Base-by-base conservation (phyloP, 2,113 vertebrate species). In the Urocolius indicus region DNA sequence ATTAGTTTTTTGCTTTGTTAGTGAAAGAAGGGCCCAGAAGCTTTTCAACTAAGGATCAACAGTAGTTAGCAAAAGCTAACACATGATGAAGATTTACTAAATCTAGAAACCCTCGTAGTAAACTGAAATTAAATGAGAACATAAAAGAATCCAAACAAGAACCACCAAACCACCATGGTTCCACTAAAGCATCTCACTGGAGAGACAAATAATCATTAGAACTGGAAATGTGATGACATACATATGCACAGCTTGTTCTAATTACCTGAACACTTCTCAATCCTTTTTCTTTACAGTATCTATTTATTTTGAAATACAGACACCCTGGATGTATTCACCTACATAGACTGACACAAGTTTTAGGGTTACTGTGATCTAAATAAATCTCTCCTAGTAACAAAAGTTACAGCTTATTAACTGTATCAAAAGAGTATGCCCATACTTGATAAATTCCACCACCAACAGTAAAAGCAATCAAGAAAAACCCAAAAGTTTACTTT, bases 91-190 rank as follows among this genome's bases (percentile, higher is more conserved):
- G 61, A 86, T 51, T 85, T 91, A 80, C 59, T 59, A 74, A 63
- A 77, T 55, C 63, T 54, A 84, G 29, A 36, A 93, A 67, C 68
- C 61, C 49, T 29, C 18, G 45, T 0, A 80, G 26, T 52, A 93
- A 66, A 83, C 21, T n/a, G 16, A 91, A 94, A 85, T 88, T 91
- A 94, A 66, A 66, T 43, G 23, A 93, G 46, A 87, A 63, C 29
- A 36, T 32, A 75, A 71, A 74, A 16, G 55, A 73, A 63, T 61
- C 16, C 30, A 77, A 90, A 82, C 20, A 94, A 81, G 22, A 73
- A 67, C 73, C 84, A 91, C 6, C 46, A 74, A 89, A 79, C 29
- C 26, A 89, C 34, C 4, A n/a, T 0, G 3, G 27, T 81, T 87
- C 49, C 58, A 94, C 49, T 17, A n/a, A 75, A 75, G 45, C 18